Percentiles rank a stretch among this genome's conserved stretches.
These are phyloP conservation scores for Heliothis subflexa DNA, from an alignment of 1,140 invertebrate genomes.

Conservation along the genomic window DNA sequence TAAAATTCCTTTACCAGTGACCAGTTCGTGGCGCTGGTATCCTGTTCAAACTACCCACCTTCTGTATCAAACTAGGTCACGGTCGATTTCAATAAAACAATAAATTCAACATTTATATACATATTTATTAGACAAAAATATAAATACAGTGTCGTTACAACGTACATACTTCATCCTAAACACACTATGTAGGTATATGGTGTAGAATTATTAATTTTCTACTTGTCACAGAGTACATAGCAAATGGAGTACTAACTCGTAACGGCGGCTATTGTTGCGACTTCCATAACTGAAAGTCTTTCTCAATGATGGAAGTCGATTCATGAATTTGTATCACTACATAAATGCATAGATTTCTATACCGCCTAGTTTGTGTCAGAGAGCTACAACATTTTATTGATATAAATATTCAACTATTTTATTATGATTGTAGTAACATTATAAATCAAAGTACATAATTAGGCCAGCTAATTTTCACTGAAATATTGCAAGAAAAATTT, in stretches of 20 bases:
- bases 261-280: too few relatives aligned
- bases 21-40: too few relatives aligned
- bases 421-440: background rate
- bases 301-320: too few relatives aligned
- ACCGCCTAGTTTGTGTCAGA: background rate
- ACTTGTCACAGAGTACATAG: constrained; percentile 8
- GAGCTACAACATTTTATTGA: background rate
- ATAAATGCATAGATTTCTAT: too few relatives aligned
- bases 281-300: too few relatives aligned
- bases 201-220: background rate
- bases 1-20: too few relatives aligned
- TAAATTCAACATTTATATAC: constrained; percentile 18
- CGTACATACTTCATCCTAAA: constrained; percentile 11
- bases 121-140: constrained; percentile 41
- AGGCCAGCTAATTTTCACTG: background rate
- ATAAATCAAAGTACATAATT: background rate
- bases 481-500: background rate
- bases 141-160: constrained; percentile 40
- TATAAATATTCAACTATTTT: background rate
- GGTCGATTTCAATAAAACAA: background rate
- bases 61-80: too few relatives aligned
- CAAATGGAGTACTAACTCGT: background rate
- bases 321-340: too few relatives aligned
- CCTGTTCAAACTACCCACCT: too few relatives aligned
- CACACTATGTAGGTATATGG: constrained; percentile 7